Evolutionary conservation across 2,113 vertebrate species (phyloP), one percentile per base, ranked within the genome.

Genomic region (Calyptommatus sinebrachiatus): DNA sequence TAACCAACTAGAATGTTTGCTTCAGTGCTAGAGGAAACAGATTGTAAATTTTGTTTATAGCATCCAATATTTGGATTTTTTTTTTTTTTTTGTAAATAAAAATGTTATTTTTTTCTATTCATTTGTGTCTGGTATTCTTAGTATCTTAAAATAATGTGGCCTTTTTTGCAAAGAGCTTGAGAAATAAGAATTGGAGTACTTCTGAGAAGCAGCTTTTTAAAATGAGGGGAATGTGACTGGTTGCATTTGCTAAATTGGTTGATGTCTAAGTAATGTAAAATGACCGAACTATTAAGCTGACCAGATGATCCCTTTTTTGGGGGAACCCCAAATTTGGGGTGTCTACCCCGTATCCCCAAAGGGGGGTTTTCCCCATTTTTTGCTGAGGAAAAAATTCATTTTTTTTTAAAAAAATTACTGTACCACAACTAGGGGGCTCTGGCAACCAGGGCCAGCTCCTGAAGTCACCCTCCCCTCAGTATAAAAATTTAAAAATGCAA

Each of bases 21-120:
- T 91, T 92, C 88, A 90, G 83, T 84, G 83, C 89, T 92, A 90
- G 93, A 94, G 92, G 94, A 93, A 95, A 94, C 93, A 94, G 94
- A 95, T 96, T 95, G 95, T 96, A 94, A 95, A 95, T 94, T 95
- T 95, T 96, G 96, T 96, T 96, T 96, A 96, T 95, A 95, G 90
- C 94, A 94, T 96, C 96, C 96, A 96, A 96, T 96, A 96, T 96
- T 96, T 96, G 96, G 96, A 96, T 95, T 95, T 94, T 93, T 41
- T 41, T 95, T 95, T 94, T 93, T 41, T 41, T 41, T 86, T 89
- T 94, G 94, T 96, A 96, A 96, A 96, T 96, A 96, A 96, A 96
- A 95, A 95, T 92, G 94, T 96, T 95, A 95, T 96, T 96, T 96
- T 57, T 96, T 96, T 96, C 95, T 96, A 96, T 92, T 92, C 89